Evolutionary conservation across 30 jellyfish, hydroid and myxozoan species (phyloP), one percentile per base, ranked within the genome.

Genomic region (Pseudorhiza aurosa): DNA sequence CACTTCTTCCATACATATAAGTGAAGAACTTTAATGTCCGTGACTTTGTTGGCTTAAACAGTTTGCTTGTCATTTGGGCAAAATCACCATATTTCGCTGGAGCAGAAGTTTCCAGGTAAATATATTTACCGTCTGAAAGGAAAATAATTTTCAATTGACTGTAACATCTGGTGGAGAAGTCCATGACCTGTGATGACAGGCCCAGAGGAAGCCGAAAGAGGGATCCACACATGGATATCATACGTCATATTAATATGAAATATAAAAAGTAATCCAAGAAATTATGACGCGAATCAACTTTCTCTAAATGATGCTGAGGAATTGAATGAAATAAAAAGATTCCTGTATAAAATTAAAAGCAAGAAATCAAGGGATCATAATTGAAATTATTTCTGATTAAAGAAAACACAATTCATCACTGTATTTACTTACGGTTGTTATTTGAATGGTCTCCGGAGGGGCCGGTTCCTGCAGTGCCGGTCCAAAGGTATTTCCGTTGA

Each of bases 401-500:
- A 56, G 31, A 17, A 25, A 3, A 2, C 31, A 22, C 5, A 63
- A 24, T 5, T 4, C 77, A 63, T 22, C 4, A 9, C n/a, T n/a
- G 55, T 5, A 8, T 4, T 5, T 24, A 35, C 89, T 59, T 35
- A 77, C 89, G 72, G 1, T 74, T 39, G 37, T 77, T 77, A 29
- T 77, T 77, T 22, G 89, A 77, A 36, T 77, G 89, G 50, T 77
- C 89, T 5, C 89, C 89, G 22, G 12, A 55, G 8, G 89, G 89
- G 1, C 89, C 89, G 1, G 89, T 77, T n/a, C 89, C 89, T 8
- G 89, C 89, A 6, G 89, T 77, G 4, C 82, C 89, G 2, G 89
- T 77, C 89, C 89, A 77, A 11, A 77, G 81, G 37, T 77, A 59
- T 27, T 77, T 77, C 28, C 89, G 77, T 4, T 45, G 89, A 77